phyloP scores from a whole-genome alignment of 2,797 vertebrate genomes.

The Aotus griseimembra region DNA sequence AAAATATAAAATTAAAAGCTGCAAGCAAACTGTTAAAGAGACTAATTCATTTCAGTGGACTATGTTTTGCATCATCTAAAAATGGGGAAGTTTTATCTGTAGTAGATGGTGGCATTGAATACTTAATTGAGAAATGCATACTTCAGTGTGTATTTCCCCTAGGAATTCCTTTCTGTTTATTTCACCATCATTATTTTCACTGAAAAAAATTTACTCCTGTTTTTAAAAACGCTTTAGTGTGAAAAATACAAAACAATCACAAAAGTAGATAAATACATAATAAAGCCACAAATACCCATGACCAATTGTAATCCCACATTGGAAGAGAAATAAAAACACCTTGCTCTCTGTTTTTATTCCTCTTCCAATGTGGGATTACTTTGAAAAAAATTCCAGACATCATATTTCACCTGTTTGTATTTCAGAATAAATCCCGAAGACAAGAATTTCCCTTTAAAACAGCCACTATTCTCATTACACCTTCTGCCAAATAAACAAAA shows the following conservation, averaged over 20 bases:
- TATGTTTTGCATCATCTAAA: slow-evolving; percentile 24
- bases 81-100: not conserved
- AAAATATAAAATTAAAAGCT: slow-evolving; percentile 59
- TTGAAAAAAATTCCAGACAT: not conserved
- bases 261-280: not conserved
- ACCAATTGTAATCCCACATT: too few species aligned
- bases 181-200: not conserved
- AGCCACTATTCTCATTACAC: not conserved
- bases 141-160: not conserved
- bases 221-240: not conserved
- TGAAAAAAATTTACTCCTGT: not conserved
- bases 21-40: slow-evolving; percentile 58
- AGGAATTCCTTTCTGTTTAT: slow-evolving; percentile 20
- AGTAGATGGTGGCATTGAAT: not conserved
- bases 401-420: not conserved
- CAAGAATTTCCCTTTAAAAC: not conserved
- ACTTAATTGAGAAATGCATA: not conserved
- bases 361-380: not conserved
- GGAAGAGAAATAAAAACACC: not conserved
- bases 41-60: slow-evolving; percentile 18
- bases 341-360: not conserved
- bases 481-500: not conserved
- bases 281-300: not conserved
- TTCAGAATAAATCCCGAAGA: not conserved
- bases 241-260: slow-evolving; percentile 16